Evolutionary conservation across 1,140 invertebrate genomes (phyloP).

Genomic region (Frieseomelitta varia): DNA sequence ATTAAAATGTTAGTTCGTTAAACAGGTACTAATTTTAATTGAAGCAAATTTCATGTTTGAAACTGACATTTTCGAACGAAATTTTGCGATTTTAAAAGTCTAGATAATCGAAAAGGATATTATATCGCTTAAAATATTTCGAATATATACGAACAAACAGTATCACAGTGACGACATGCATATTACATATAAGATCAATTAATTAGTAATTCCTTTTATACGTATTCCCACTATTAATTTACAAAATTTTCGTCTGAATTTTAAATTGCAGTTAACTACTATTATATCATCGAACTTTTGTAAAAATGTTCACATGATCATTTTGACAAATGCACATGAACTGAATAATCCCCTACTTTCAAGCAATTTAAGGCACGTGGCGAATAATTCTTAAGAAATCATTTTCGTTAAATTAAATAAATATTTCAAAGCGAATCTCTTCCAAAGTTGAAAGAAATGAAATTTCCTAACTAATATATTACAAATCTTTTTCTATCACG

Average conservation of each 20-base stretch:
- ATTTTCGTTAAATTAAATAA: not conserved
- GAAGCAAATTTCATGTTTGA: slow-evolving; percentile 34
- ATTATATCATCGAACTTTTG: not conserved
- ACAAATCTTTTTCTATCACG: not conserved
- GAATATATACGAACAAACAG: slow-evolving; percentile 54
- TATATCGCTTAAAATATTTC: slow-evolving; percentile 35
- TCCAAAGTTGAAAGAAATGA: not conserved
- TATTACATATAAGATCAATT: slow-evolving; percentile 37
- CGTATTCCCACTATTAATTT: slow-evolving; percentile 18
- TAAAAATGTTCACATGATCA: slow-evolving; percentile 37
- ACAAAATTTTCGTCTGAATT: slow-evolving; percentile 39
- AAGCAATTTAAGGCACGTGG: slow-evolving; percentile 19
- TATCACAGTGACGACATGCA: slow-evolving; percentile 68
- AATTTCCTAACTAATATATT: not conserved
- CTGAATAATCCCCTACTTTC: not conserved
- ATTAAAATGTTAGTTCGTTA: slow-evolving; percentile 45
- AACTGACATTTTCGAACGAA: not conserved
- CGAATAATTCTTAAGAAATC: not conserved
- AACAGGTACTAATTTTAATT: slow-evolving; percentile 61
- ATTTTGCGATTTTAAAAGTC: not conserved
- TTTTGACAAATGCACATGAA: not conserved
- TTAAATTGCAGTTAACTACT: slow-evolving; percentile 9
- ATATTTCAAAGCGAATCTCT: not conserved
- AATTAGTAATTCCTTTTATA: slow-evolving; percentile 3
- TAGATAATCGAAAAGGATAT: not conserved